Evolutionary conservation across 2,113 vertebrate species (phyloP).

Genomic region (Rhynchomys soricoides): DNA sequence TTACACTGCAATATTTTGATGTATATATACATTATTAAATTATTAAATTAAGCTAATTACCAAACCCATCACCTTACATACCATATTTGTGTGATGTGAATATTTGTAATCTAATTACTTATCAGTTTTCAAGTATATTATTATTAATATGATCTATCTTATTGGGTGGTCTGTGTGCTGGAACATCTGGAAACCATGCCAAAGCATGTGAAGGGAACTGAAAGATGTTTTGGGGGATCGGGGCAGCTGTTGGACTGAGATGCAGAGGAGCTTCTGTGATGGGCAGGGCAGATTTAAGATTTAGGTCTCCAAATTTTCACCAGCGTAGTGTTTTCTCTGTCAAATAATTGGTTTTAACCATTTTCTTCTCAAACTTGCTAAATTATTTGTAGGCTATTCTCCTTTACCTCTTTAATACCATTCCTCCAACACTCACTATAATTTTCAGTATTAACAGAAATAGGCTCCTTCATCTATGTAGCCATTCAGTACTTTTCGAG

Average conservation of each 20-base stretch:
- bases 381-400: constrained; percentile 32
- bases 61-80: not conserved
- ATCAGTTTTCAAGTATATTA: not conserved
- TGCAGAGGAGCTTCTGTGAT: not conserved
- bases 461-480: not conserved
- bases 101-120: not conserved
- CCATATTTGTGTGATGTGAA: not conserved
- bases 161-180: not conserved
- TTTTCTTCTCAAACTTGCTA: constrained; percentile 41
- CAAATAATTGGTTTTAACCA: constrained; percentile 40
- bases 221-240: not conserved
- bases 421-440: not conserved
- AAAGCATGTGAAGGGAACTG: not conserved
- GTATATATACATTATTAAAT: not conserved
- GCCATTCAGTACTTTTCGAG: not conserved
- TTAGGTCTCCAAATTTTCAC: not conserved
- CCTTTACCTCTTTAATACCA: not conserved
- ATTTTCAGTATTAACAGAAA: constrained; percentile 23
- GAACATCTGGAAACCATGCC: not conserved
- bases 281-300: not conserved
- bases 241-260: not conserved
- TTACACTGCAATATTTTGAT: not conserved
- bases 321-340: not conserved
- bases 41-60: not conserved
- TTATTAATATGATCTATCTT: not conserved